Percentiles rank a stretch among this genome's conserved stretches.
phyloP scores from a whole-genome alignment of 2,888 invertebrate species.

The Dusona sp. region DNA sequence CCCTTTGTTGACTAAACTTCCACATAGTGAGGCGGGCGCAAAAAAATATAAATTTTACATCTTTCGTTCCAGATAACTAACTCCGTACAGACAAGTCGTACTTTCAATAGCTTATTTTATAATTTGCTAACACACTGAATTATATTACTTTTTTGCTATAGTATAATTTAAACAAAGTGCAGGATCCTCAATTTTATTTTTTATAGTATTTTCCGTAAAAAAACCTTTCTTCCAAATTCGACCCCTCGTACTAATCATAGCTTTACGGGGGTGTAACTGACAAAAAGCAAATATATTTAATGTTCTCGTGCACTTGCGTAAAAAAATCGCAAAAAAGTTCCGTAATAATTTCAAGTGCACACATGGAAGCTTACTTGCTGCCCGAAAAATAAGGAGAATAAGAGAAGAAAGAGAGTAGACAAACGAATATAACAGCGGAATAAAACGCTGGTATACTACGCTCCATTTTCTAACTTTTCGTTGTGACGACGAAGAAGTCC shows the following conservation, averaged over 20 bases:
- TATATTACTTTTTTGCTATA: no score
- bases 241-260: neutral
- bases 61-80: no score
- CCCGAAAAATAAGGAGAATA: neutral
- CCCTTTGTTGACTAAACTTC: neutral
- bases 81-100: no score
- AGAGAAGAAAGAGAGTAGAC: neutral
- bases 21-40: neutral
- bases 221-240: neutral
- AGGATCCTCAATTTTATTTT: no score
- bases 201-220: neutral
- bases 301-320: neutral
- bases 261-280: neutral
- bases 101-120: no score
- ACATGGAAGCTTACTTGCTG: neutral
- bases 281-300: neutral
- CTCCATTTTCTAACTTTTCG: constrained; percentile 30
- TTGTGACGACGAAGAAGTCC: constrained; percentile 40
- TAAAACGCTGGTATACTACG: neutral
- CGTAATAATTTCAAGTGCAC: neutral
- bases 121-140: no score
- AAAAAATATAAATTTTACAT: neutral
- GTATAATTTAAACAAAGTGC: no score
- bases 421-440: constrained; percentile 1
- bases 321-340: neutral